Conservation (phyloP, 2,888 invertebrate genomes). For the Drosophila neutralis region DNA sequence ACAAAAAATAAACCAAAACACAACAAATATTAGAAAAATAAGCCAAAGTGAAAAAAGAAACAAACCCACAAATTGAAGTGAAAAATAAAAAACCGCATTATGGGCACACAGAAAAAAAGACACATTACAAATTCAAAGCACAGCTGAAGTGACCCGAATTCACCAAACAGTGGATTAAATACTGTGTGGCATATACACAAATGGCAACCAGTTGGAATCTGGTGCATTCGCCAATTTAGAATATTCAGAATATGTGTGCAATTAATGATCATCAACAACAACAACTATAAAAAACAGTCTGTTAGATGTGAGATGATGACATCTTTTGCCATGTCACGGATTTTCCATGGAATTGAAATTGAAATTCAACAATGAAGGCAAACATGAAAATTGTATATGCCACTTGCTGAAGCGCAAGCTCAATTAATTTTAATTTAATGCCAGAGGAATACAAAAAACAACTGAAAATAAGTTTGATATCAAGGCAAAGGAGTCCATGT, state of each 20-base stretch:
- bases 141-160: slow-evolving; percentile 46
- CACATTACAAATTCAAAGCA: slow-evolving; percentile 58
- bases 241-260: slow-evolving; percentile 31
- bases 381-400: slow-evolving; percentile 66
- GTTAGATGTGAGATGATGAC: slow-evolving; percentile 56
- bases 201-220: slow-evolving; percentile 55
- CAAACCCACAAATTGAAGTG: slow-evolving; percentile 32
- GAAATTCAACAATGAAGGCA: slow-evolving; percentile 53
- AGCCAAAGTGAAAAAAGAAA: slow-evolving; percentile 9
- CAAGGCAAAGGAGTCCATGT: slow-evolving; percentile 66
- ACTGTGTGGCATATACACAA: slow-evolving; percentile 30
- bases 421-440: slow-evolving; percentile 77
- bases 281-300: background rate
- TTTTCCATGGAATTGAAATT: slow-evolving; percentile 75
- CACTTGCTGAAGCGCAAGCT: slow-evolving; percentile 40
- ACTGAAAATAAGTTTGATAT: slow-evolving; percentile 19
- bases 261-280: slow-evolving; percentile 11
- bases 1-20: slow-evolving; percentile 18
- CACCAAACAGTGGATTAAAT: slow-evolving; percentile 24
- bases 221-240: slow-evolving; percentile 65
- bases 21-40: slow-evolving; percentile 32
- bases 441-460: slow-evolving; percentile 23
- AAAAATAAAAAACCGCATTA: slow-evolving; percentile 55
- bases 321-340: slow-evolving; percentile 60
- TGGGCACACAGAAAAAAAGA: slow-evolving; percentile 9